Evolutionary conservation across 2,113 vertebrate genomes (phyloP), one percentile per base, ranked within the genome.

Genomic region (Tapirus terrestris): DNA sequence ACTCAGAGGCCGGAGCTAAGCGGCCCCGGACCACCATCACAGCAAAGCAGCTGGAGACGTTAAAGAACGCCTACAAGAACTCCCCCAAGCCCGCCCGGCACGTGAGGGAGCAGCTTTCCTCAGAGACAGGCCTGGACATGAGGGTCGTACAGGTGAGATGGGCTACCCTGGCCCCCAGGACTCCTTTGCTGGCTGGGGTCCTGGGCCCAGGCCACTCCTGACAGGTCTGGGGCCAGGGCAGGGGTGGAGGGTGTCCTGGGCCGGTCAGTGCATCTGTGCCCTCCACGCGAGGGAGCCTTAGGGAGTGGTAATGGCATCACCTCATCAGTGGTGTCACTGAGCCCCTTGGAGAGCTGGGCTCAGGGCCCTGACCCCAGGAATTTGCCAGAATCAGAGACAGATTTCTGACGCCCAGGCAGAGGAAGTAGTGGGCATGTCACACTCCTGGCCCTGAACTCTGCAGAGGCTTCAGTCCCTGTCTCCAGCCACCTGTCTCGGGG

Each of bases 31-130:
- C 99, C 98, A 99, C 99, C 97, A 99, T 99, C 98, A 99, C 99
- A 0, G 99, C 99, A 63, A 99, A 99, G 98, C 99, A 99, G 98
- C 99, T 99, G 98, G 99, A 99, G 98, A 99, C 99, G 0, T 98
- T 99, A 87, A 99, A 99, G 98, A 99, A 99, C 0, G 99, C 99
- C 96, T 99, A 99, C 98, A 99, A 99, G 98, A 99, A 99, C 98
- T 99, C 99, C 0, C 99, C 99, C 1, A 99, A 99, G 92, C 99
- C 99, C 0, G 99, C 99, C 3, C 98, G 99, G 48, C 99, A 99
- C 0, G 99, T 99, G 96, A 98, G 99, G 83, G 99, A 99, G 98
- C 99, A 99, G 98, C 99, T 99, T 8, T 99, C 99, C 25, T 99
- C 99, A 0, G 99, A 99, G 98, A 99, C 99, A 0, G 99, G 99